Percentiles rank a stretch among this genome's conserved stretches.
These are phyloP conservation scores for Athetis lepigone DNA, from an alignment of 2,888 invertebrate genomes.

Conservation along the genomic window DNA sequence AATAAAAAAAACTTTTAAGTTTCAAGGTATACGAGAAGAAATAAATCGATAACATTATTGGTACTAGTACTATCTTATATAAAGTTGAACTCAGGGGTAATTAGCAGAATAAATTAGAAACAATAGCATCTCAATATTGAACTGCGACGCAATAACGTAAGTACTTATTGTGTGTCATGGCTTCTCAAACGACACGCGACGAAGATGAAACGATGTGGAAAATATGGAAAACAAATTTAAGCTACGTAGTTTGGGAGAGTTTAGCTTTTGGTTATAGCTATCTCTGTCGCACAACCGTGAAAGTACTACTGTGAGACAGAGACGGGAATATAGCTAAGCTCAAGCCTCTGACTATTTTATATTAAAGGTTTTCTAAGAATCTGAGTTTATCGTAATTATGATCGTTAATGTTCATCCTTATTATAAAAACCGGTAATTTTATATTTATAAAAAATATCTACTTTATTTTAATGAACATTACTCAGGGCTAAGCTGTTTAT, in stretches of 20 bases:
- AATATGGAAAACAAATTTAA: conserved; percentile 7
- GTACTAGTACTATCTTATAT: conserved; percentile 15
- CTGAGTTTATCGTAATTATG: conserved; percentile 14
- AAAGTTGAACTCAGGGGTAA: conserved; percentile 19
- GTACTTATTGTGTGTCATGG: conserved; percentile 59
- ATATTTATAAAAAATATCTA: neutral
- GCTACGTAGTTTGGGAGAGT: too few relatives aligned
- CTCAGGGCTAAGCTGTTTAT: too few relatives aligned
- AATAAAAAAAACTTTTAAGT: too few relatives aligned
- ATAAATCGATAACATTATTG: neutral
- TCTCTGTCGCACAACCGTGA: too few relatives aligned
- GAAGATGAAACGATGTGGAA: neutral
- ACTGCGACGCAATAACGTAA: conserved; percentile 27
- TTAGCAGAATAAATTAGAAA: conserved; percentile 30
- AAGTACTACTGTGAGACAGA: too few relatives aligned
- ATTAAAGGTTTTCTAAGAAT: conserved; percentile 20
- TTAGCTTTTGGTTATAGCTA: too few relatives aligned
- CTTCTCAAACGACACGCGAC: conserved; percentile 47
- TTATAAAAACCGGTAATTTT: neutral
- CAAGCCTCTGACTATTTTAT: too few relatives aligned
- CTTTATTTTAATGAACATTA: too few relatives aligned
- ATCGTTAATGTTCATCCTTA: neutral
- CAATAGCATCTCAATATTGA: conserved; percentile 38
- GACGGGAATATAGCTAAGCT: too few relatives aligned
- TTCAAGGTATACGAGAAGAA: neutral